phyloP scores from a whole-genome alignment of 2,888 invertebrate genomes.

The Lampropteryx suffumata region DNA sequence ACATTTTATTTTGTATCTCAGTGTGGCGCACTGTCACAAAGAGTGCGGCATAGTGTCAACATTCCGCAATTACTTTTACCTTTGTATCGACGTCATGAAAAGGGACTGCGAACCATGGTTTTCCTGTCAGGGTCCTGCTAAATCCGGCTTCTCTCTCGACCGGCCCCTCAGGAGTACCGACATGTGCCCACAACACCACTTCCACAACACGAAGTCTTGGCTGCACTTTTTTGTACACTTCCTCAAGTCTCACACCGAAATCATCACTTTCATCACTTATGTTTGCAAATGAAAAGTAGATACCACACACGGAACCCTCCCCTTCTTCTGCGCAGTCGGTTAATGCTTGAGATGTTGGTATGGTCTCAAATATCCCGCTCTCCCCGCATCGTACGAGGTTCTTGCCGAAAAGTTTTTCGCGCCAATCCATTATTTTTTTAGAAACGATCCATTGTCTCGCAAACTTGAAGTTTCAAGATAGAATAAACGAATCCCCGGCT shows the following conservation, averaged over 20 bases:
- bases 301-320: slow-evolving; percentile 81
- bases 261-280: slow-evolving; percentile 87
- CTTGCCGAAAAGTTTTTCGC: slow-evolving; percentile 84
- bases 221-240: slow-evolving; percentile 78
- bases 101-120: slow-evolving; percentile 88
- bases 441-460: slow-evolving; percentile 4
- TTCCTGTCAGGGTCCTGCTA: slow-evolving; percentile 82
- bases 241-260: slow-evolving; percentile 84
- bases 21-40: too few species aligned
- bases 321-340: slow-evolving; percentile 73
- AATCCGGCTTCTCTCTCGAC: slow-evolving; percentile 86
- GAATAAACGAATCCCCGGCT: slow-evolving; percentile 11
- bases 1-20: too few species aligned
- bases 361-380: slow-evolving; percentile 71
- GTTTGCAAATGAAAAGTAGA: slow-evolving; percentile 88
- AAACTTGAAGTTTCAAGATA: slow-evolving; percentile 1
- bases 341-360: slow-evolving; percentile 72
- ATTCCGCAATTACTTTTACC: slow-evolving; percentile 58
- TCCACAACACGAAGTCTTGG: slow-evolving; percentile 85
- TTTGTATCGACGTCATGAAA: slow-evolving; percentile 87
- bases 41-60: too few species aligned
- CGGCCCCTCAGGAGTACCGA: slow-evolving; percentile 82
- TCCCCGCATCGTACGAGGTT: slow-evolving; percentile 78
- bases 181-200: slow-evolving; percentile 86
- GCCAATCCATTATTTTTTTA: slow-evolving; percentile 75